phyloP scores from a whole-genome alignment of 2,113 vertebrate genomes.

The Lota lota region DNA sequence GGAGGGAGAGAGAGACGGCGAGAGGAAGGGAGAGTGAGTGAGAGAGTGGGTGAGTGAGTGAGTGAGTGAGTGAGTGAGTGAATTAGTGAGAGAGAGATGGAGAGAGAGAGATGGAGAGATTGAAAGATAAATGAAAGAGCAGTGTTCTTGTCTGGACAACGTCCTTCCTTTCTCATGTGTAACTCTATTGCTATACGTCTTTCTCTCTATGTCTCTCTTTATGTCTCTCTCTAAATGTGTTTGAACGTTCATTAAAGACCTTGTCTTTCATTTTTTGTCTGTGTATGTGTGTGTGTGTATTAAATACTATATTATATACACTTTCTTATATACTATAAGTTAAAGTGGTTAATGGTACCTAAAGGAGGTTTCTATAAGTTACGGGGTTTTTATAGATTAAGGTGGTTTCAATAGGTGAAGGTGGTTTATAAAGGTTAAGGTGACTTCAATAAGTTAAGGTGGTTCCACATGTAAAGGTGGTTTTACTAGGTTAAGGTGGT shows the following conservation, averaged over 20 bases:
- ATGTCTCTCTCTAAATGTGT: not conserved
- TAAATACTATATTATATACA: too few species aligned
- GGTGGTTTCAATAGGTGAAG: too few species aligned
- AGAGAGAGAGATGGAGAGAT: not conserved
- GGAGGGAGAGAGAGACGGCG: not conserved
- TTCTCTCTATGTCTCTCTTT: not conserved
- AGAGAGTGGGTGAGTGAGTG: not conserved
- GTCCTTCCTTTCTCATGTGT: not conserved
- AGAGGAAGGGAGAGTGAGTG: not conserved
- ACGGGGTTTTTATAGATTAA: too few species aligned
- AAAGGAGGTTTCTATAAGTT: too few species aligned
- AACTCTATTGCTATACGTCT: not conserved
- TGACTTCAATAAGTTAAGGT: too few species aligned
- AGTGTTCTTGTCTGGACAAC: not conserved
- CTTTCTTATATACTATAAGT: too few species aligned
- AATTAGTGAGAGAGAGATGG: too few species aligned
- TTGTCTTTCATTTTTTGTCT: not conserved
- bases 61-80: not conserved
- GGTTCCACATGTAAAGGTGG: too few species aligned
- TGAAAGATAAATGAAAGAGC: not conserved
- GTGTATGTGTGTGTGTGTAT: not conserved
- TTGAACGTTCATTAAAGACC: not conserved
- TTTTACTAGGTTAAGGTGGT: too few species aligned
- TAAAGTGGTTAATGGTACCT: too few species aligned
- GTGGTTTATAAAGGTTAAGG: too few species aligned